phyloP scores from a whole-genome alignment of 2,888 invertebrate genomes.

The Omphaloscelis lunosa region DNA sequence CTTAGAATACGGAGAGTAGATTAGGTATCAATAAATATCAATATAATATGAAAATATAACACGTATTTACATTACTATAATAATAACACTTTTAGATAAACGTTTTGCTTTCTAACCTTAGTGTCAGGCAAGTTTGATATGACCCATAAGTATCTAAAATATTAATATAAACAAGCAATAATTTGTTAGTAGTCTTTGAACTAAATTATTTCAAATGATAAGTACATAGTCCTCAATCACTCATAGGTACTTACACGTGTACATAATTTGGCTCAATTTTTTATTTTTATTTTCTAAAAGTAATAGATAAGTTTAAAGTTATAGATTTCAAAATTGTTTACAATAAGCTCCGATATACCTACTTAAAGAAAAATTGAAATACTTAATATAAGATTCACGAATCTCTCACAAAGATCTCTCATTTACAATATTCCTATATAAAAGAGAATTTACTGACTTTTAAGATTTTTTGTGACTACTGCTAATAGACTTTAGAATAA shows the following conservation, averaged over 20 bases:
- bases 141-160: slow-evolving; percentile 43
- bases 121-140: slow-evolving; percentile 66
- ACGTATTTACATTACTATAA: slow-evolving; percentile 33
- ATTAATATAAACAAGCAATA: slow-evolving; percentile 33
- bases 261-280: slow-evolving; percentile 29
- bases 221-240: slow-evolving; percentile 47
- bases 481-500: slow-evolving; percentile 31
- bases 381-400: not conserved
- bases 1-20: slow-evolving; percentile 12
- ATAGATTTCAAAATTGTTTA: slow-evolving; percentile 37
- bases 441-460: slow-evolving; percentile 5
- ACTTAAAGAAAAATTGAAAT: slow-evolving; percentile 10
- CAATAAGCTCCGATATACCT: slow-evolving; percentile 40
- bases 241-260: slow-evolving; percentile 13
- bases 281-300: slow-evolving; percentile 11
- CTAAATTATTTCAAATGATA: slow-evolving; percentile 37
- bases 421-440: slow-evolving; percentile 26
- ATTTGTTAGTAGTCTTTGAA: slow-evolving; percentile 34
- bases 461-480: slow-evolving; percentile 3
- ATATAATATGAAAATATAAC: slow-evolving; percentile 49
- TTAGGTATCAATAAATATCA: slow-evolving; percentile 40
- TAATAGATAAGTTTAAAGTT: slow-evolving; percentile 17
- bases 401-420: slow-evolving; percentile 19
- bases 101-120: slow-evolving; percentile 39
- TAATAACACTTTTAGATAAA: slow-evolving; percentile 40